A percentile compares a stretch with the other conserved stretches of the same genome.
phyloP scores from a whole-genome alignment of 2,113 vertebrate genomes.

The Aix galericulata region DNA sequence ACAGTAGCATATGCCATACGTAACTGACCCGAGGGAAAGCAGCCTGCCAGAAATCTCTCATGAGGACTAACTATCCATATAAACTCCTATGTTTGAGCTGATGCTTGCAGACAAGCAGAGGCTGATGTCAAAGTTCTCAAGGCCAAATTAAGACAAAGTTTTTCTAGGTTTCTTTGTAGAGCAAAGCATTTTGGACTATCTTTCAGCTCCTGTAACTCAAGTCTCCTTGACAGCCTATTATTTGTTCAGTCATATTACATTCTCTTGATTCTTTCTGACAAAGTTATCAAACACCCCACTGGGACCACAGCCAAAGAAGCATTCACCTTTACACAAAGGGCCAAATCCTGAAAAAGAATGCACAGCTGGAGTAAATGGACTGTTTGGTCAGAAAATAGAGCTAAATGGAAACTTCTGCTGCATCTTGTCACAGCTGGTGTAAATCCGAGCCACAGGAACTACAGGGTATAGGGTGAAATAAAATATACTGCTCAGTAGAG shows the following conservation, averaged over 20 bases:
- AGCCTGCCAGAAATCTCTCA: conserved; percentile 12
- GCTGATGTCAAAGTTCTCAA: conserved; percentile 48
- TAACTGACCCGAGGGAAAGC: neutral
- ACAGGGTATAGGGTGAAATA: neutral
- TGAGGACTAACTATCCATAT: neutral
- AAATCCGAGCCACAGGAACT: neutral
- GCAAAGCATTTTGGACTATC: neutral
- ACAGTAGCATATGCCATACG: neutral
- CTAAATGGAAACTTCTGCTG: conserved; percentile 4
- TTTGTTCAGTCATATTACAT: conserved; percentile 45
- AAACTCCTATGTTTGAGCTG: conserved; percentile 20
- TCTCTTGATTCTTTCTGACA: conserved; percentile 51
- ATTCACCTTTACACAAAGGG: conserved; percentile 26
- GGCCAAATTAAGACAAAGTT: conserved; percentile 49
- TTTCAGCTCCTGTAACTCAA: conserved; percentile 39
- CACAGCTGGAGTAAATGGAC: neutral
- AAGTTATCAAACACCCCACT: conserved; percentile 29
- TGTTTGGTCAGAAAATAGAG: neutral
- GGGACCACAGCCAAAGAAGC: conserved; percentile 20
- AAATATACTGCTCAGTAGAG: neutral
- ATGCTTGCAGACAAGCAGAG: conserved; percentile 44
- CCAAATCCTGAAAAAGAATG: conserved; percentile 19
- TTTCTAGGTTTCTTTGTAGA: conserved; percentile 39
- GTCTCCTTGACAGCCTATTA: conserved; percentile 60
- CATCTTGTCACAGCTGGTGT: neutral